A percentile compares a stretch with the other conserved stretches of the same genome.
These are phyloP conservation scores for Sminthurinus aureus DNA, from an alignment of 2,888 invertebrate species.

Conservation along the genomic window DNA sequence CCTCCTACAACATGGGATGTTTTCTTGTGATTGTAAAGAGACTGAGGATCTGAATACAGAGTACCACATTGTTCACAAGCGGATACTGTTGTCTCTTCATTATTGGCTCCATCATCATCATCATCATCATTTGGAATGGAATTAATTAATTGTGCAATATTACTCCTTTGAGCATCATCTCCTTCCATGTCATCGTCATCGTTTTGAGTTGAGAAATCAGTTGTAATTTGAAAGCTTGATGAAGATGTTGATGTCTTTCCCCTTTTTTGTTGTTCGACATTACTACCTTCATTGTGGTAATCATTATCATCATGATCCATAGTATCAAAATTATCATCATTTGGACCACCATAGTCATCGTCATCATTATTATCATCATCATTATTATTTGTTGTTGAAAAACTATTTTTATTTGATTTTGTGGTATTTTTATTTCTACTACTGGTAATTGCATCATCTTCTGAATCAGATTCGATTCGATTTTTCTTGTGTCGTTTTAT, in stretches of 20 bases:
- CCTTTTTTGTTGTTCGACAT: not conserved
- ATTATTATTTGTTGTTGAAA: not conserved
- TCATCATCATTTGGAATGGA: constrained; percentile 34
- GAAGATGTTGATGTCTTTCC: not conserved
- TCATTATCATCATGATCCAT: not conserved
- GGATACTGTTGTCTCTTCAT: not conserved
- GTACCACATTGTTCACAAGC: constrained; percentile 29
- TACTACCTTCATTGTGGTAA: not conserved
- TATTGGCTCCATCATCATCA: not conserved
- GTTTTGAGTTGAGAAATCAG: constrained; percentile 29
- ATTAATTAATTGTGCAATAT: constrained; percentile 33
- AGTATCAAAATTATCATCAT: not conserved
- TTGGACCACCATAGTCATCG: not conserved
- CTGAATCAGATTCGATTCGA: not conserved
- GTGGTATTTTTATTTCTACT: not conserved
- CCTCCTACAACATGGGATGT: constrained; percentile 30
- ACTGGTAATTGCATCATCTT: constrained; percentile 4
- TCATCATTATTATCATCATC: not conserved
- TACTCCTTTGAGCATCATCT: constrained; percentile 28
- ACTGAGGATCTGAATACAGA: constrained; percentile 18
- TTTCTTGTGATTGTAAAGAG: constrained; percentile 28
- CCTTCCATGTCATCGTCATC: constrained; percentile 32
- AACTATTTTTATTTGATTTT: not conserved
- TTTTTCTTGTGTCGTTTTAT: not conserved
- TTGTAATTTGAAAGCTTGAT: not conserved